These are phyloP conservation scores for Enhydra lutris DNA, from an alignment of 2,113 vertebrate genomes.

Conservation along the genomic window DNA sequence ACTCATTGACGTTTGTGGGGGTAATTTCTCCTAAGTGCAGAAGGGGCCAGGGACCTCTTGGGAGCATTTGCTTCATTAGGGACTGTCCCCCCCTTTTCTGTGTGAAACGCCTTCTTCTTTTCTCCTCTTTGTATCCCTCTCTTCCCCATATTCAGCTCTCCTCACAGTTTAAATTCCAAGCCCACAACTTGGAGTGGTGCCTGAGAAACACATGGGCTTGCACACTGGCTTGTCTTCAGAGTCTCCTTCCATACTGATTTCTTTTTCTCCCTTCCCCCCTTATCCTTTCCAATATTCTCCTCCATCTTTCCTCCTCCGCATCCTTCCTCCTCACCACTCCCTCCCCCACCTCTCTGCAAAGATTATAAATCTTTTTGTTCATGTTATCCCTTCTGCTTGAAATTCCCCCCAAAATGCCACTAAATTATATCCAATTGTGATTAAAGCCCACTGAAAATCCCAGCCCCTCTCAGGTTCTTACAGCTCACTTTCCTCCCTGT, in stretches of 20 bases:
- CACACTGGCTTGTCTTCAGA: neutral
- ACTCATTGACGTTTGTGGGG: neutral
- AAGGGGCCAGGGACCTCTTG: constrained; percentile 66
- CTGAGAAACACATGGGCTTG: neutral
- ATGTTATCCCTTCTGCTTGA: neutral
- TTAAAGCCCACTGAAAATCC: neutral
- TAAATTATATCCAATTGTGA: neutral
- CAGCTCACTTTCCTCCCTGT: no score
- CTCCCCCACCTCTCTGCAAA: neutral
- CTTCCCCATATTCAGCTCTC: neutral
- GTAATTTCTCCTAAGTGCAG: constrained; percentile 48
- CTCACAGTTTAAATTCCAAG: neutral
- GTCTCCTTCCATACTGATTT: no score
- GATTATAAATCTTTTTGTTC: neutral
- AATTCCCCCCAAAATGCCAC: neutral
- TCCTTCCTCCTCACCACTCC: neutral
- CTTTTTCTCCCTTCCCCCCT: neutral
- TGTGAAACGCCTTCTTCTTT: neutral
- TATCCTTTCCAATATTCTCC: neutral
- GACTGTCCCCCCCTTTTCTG: constrained; percentile 3
- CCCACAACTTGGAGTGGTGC: neutral
- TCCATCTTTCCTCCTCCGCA: neutral
- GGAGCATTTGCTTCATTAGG: constrained; percentile 74
- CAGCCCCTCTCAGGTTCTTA: neutral
- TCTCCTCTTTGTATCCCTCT: neutral